Evolutionary conservation across 1,140 invertebrate species (phyloP), one percentile per base, ranked within the genome.

Genomic region (Rhysida immarginata): DNA sequence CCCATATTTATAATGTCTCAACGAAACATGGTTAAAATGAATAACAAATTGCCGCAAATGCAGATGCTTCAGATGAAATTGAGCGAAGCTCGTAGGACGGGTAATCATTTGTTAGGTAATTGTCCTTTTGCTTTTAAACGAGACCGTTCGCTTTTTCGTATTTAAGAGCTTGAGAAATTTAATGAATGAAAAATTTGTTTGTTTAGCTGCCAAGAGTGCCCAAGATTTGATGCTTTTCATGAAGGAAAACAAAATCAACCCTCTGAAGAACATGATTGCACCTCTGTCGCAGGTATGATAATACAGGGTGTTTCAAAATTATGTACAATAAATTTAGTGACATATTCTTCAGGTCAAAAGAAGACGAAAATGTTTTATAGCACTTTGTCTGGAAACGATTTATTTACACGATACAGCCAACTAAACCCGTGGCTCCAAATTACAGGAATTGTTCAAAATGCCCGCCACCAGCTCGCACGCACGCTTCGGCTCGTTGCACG

Each of bases 281-380:
- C 87, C 87, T 0, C 58, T 92, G 26, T 76, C 80, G 0, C 91
- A 94, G 74, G 86, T 85, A n/a, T n/a, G n/a, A n/a, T n/a, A n/a
- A n/a, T n/a, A n/a, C n/a, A n/a, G n/a, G n/a, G n/a, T n/a, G n/a
- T n/a, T n/a, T n/a, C n/a, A n/a, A n/a, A n/a, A n/a, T n/a, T n/a
- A n/a, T n/a, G n/a, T n/a, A n/a, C n/a, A n/a, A n/a, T n/a, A n/a
- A n/a, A n/a, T n/a, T n/a, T n/a, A n/a, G n/a, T n/a, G n/a, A n/a
- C n/a, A n/a, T n/a, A n/a, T n/a, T n/a, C n/a, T n/a, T n/a, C n/a
- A n/a, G n/a, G n/a, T n/a, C n/a, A n/a, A n/a, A n/a, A n/a, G n/a
- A n/a, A n/a, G n/a, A n/a, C n/a, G n/a, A n/a, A n/a, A n/a, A n/a
- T n/a, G n/a, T n/a, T n/a, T n/a, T n/a, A n/a, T n/a, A n/a, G n/a